These are phyloP conservation scores for Latheticus oryzae DNA, from an alignment of 2,888 invertebrate genomes.

Conservation along the genomic window DNA sequence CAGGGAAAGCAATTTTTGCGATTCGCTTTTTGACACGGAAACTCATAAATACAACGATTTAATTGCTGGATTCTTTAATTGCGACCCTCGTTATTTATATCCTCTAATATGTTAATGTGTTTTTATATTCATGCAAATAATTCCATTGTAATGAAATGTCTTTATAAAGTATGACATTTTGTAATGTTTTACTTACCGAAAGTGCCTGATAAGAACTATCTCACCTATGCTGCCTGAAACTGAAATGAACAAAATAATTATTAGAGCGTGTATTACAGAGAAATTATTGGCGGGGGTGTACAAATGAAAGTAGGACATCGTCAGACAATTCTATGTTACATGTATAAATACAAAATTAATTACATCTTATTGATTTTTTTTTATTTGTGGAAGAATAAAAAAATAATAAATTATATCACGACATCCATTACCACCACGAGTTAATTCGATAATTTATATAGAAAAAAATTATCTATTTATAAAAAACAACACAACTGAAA, in stretches of 20 bases:
- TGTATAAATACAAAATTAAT: constrained; percentile 24
- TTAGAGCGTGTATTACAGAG: constrained; percentile 25
- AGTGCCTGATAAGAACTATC: constrained; percentile 13
- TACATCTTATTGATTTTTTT: constrained; percentile 20
- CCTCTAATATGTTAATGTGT: constrained; percentile 28
- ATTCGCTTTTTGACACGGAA: constrained; percentile 41
- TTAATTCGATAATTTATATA: too few species aligned
- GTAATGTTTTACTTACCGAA: constrained; percentile 28
- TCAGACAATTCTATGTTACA: constrained; percentile 18
- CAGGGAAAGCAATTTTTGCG: constrained; percentile 41
- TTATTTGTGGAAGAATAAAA: too few species aligned
- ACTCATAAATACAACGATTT: constrained; percentile 41
- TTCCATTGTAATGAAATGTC: constrained; percentile 21
- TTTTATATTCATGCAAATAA: constrained; percentile 27
- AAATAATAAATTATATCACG: too few species aligned
- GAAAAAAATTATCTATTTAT: too few species aligned
- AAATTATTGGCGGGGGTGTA: constrained; percentile 25
- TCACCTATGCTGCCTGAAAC: constrained; percentile 4
- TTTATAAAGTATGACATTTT: constrained; percentile 19
- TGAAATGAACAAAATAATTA: constrained; percentile 37
- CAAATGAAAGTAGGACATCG: constrained; percentile 20
- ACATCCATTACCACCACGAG: too few species aligned
- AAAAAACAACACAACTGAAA: too few species aligned
- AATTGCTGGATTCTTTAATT: constrained; percentile 34
- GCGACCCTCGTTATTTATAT: constrained; percentile 28